Percentiles rank a stretch among this genome's conserved stretches.
phyloP scores from a whole-genome alignment of 2,113 vertebrate species.

The Menura novaehollandiae region DNA sequence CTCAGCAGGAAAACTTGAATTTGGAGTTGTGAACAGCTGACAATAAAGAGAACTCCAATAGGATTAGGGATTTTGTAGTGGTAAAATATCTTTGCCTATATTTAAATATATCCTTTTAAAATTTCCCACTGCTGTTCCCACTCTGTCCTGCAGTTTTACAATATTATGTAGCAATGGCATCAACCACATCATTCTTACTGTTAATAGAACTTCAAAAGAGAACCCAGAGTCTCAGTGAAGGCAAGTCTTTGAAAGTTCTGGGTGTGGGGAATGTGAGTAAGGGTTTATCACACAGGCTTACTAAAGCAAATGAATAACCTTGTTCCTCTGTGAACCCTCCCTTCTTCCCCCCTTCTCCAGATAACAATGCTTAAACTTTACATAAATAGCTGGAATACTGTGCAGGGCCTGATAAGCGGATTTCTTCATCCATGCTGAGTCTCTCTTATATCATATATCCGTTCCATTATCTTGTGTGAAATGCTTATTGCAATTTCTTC shows the following conservation, averaged over 20 bases:
- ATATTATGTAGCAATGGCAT: not conserved
- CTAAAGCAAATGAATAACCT: not conserved
- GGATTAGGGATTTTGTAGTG: not conserved
- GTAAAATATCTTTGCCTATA: not conserved
- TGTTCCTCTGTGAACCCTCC: not conserved
- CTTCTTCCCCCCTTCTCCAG: not conserved
- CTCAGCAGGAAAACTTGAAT: not conserved
- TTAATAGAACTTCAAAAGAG: not conserved
- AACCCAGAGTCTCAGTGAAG: not conserved
- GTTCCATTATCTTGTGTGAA: conserved; percentile 38
- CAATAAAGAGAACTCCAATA: not conserved
- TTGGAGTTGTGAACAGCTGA: not conserved
- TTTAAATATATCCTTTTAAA: not conserved
- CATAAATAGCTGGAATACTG: conserved; percentile 45
- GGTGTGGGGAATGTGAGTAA: not conserved
- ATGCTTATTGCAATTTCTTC: conserved; percentile 46
- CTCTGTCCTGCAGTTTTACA: not conserved
- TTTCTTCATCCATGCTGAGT: conserved; percentile 36
- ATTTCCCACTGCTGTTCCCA: not conserved
- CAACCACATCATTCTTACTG: not conserved
- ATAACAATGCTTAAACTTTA: conserved; percentile 36
- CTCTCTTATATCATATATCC: conserved; percentile 15
- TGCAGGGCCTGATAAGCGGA: conserved; percentile 37
- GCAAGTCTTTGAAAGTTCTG: not conserved
- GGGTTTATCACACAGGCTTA: not conserved